A percentile compares a stretch with the other conserved stretches of the same genome.
These are phyloP conservation scores for Procambarus virginalis DNA, from an alignment of 1,140 invertebrate genomes.

Conservation along the genomic window DNA sequence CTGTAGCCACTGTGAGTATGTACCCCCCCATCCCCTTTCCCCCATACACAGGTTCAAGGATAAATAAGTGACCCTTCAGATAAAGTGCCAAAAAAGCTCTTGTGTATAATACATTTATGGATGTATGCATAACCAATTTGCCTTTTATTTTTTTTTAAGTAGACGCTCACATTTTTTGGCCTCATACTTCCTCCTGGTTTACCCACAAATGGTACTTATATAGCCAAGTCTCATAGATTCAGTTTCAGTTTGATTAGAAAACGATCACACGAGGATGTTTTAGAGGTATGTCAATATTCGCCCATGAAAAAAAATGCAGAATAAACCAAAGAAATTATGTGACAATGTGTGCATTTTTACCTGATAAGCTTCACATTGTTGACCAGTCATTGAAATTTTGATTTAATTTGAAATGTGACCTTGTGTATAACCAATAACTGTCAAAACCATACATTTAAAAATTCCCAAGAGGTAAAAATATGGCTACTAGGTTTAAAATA, in stretches of 20 bases:
- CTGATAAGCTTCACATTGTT: no score
- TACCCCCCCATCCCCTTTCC: conserved; percentile 31
- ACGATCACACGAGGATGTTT: no score
- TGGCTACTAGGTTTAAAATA: no score
- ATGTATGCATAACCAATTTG: conserved; percentile 66
- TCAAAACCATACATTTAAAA: no score
- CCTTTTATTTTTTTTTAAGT: conserved; percentile 55
- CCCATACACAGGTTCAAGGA: conserved; percentile 35
- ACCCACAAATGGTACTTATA: conserved; percentile 29
- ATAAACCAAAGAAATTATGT: not conserved
- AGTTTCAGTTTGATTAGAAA: not conserved
- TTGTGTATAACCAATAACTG: no score
- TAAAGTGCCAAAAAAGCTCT: conserved; percentile 56
- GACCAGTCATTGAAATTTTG: no score
- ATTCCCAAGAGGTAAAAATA: no score
- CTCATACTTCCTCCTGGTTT: conserved; percentile 56
- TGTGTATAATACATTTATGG: conserved; percentile 53
- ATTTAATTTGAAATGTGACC: no score
- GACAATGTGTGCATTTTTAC: no score
- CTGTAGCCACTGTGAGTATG: conserved; percentile 59
- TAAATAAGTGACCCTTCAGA: conserved; percentile 34
- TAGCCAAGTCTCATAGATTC: conserved; percentile 15
- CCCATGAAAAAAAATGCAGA: not conserved
- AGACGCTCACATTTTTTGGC: conserved; percentile 64
- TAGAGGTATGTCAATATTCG: no score